Base-by-base conservation (phyloP, 2,113 vertebrate species). In the Grus americana region DNA sequence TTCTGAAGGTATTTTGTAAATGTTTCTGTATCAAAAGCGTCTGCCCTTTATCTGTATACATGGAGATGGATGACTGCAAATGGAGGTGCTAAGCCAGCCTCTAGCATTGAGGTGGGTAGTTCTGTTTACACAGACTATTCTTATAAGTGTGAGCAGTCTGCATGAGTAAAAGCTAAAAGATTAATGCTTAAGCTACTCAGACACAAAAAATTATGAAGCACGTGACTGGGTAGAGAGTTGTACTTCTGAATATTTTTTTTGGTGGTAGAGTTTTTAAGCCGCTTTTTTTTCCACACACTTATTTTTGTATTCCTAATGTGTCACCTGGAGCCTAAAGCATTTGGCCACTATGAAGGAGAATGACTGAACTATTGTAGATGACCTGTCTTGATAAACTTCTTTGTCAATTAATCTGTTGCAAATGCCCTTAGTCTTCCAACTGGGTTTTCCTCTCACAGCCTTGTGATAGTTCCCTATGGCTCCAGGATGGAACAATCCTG, bases 401-500 rank as follows among this genome's bases (percentile, higher is more conserved):
- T 83, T 93, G 91, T 92, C 92, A 96, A 94, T 96, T 83, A 97
- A 96, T 93, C 88, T 93, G 54, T 65, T 90, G 79, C 91, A 80
- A 95, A 95, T 91, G 72, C 88, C 81, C 84, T 85, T 58, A 34
- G 70, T 52, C 70, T 95, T 55, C 78, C 84, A 85, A 86, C 30
- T 36, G 67, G 73, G 63, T 34, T 97, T 97, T 88, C 92, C 92
- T 92, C 75, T 97, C 32, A 27, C 92, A 92, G 93, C 52, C 75
- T 68, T 66, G 87, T 90, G 88, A 85, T 57, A 90, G 90, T 88
- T 95, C 93, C 86, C 89, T 15, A 2, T 88, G 96, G 95, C 96
- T 98, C 93, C 92, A 30, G 92, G 88, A 92, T 76, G 91, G 93
- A 95, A 94, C 97, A 98, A 96, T 97, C 92, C 93, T 47, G 91